Conservation (phyloP, 35 echinoderm and acorn worm species). For the Heliocidaris tuberculata region DNA sequence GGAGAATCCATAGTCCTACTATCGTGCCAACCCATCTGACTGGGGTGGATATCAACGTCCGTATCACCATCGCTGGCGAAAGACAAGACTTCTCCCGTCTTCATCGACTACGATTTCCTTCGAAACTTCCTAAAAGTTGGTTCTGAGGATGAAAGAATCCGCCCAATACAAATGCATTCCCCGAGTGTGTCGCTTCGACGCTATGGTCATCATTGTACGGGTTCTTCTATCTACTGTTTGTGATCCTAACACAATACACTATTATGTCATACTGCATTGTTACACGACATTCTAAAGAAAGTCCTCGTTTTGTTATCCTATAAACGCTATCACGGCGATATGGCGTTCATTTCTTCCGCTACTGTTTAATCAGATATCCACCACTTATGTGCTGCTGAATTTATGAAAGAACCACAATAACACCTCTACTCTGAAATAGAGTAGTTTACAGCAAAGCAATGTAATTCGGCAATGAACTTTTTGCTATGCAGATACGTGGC, state of each 20-base stretch:
- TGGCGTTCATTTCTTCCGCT: too few species aligned
- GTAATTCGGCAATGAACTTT: not conserved
- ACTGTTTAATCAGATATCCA: not conserved
- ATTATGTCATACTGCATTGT: not conserved
- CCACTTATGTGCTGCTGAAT: not conserved
- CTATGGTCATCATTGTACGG: not conserved
- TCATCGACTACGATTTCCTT: slow-evolving; percentile 37
- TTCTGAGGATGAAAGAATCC: not conserved
- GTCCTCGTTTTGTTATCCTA: not conserved
- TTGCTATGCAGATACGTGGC: not conserved
- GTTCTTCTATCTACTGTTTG: not conserved
- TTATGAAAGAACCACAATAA: not conserved
- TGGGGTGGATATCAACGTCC: not conserved
- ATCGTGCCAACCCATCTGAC: not conserved
- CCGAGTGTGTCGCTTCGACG: not conserved
- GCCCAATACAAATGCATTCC: not conserved
- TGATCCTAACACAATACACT: not conserved
- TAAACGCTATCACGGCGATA: not conserved
- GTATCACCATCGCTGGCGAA: slow-evolving; percentile 34
- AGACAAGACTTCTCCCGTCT: not conserved
- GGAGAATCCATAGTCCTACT: not conserved
- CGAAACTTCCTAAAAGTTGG: not conserved
- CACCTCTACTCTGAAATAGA: not conserved
- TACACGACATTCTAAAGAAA: not conserved
- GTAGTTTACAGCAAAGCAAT: not conserved